A percentile compares a stretch with the other conserved stretches of the same genome.
phyloP scores from a whole-genome alignment of 2,797 vertebrate species.

The Lutjanus campechanus region DNA sequence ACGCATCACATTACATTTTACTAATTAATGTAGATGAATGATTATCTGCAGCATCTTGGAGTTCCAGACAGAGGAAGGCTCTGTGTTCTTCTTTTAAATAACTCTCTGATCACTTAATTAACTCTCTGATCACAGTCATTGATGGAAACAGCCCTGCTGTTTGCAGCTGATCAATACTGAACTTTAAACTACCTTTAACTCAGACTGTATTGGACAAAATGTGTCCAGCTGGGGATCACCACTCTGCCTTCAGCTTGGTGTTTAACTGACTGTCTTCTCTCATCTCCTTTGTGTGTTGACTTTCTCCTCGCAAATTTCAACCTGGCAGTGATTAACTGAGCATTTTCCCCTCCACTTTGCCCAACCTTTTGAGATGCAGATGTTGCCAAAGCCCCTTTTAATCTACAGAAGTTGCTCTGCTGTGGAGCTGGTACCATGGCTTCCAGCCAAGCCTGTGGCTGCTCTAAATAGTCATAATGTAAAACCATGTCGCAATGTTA shows the following conservation, averaged over 20 bases:
- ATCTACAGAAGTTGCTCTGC: background rate
- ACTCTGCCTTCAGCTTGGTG: background rate
- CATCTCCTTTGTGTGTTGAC: background rate
- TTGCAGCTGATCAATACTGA: constrained; percentile 4
- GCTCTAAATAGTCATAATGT: background rate
- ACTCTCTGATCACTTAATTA: background rate
- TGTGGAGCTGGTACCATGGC: background rate
- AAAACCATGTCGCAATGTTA: background rate
- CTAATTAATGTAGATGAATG: background rate
- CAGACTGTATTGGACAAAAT: background rate
- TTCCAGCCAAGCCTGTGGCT: background rate
- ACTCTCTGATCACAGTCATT: constrained; percentile 1
- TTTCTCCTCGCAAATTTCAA: background rate
- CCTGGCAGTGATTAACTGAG: background rate
- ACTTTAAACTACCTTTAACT: background rate
- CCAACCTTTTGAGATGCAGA: background rate
- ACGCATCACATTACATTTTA: background rate
- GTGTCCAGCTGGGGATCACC: background rate
- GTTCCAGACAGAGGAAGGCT: background rate
- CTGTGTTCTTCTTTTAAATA: constrained; percentile 5
- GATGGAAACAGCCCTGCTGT: background rate
- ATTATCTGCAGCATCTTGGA: background rate
- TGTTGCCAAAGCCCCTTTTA: background rate
- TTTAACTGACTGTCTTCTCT: background rate
- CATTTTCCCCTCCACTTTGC: background rate